Base-by-base conservation (phyloP, 2,888 invertebrate species). In the Dicyrtoma fusca region DNA sequence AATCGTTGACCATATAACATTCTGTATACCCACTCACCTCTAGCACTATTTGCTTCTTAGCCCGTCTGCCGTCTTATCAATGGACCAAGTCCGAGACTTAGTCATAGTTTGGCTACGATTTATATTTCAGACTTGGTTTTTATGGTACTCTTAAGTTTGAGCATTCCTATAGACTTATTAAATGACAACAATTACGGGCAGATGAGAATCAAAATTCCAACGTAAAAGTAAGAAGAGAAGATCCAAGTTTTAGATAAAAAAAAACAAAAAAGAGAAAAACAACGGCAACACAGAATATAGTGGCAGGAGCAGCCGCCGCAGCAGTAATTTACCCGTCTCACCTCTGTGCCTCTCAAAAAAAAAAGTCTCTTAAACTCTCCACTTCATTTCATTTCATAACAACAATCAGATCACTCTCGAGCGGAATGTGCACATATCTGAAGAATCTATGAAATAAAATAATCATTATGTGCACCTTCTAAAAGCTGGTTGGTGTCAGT, bases 321-420 rank as follows among this genome's bases (percentile, higher is more conserved):
- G n/a, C 57, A 53, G 8, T 53, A 55, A 55, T 19, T 17, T 4
- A 17, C 23, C 25, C 25, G 2, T 25, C 59, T 25, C 59, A 10
- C 57, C 11, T 25, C 57, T 13, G 13, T n/a, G n/a, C 49, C 19
- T 6, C 49, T 4, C 19, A 49, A 34, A 34, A 34, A 34, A 34
- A 34, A 34, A 34, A 34, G 34, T 17, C 11, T 19, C 19, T 21
- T 53, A 10, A 53, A 21, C 21, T 53, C 17, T 49, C 21, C 19
- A n/a, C 21, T 8, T 19, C 11, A 21, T 53, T 53, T 53, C 53
- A 53, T 53, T 34, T 34, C 34, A 34, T 34, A 34, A 34, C 34
- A 53, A 14, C 53, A 53, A 53, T 53, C 53, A 53, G 53, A 53
- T 53, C 53, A 53, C 53, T 21, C 19, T 21, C 53, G 2, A 53